Conservation (phyloP, 2,113 vertebrate genomes). For the Hippolais icterina region DNA sequence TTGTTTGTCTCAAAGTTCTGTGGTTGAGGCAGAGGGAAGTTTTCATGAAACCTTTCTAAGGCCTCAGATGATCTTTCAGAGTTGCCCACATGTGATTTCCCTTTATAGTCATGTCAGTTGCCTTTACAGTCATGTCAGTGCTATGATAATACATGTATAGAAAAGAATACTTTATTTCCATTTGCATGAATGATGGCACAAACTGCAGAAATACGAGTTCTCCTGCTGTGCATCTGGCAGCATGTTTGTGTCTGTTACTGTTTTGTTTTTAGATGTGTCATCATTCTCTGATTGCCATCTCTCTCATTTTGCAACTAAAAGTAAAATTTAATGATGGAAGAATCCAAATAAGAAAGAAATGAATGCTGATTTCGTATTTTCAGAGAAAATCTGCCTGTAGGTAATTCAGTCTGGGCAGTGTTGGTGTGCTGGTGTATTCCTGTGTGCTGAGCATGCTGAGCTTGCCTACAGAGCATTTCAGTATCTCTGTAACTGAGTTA, state of each 20-base stretch:
- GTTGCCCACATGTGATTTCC: not conserved
- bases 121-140: not conserved
- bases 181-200: not conserved
- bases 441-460: not conserved
- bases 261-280: not conserved
- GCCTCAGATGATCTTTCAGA: not conserved
- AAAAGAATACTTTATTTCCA: not conserved
- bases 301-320: not conserved
- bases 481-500: conserved; percentile 7
- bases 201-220: not conserved
- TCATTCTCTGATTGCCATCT: not conserved
- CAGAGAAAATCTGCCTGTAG: not conserved
- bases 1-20: not conserved
- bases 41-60: not conserved
- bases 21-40: not conserved
- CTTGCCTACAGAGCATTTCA: not conserved
- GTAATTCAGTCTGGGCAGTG: not conserved
- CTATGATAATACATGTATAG: not conserved
- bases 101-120: not conserved
- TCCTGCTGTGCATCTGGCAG: not conserved
- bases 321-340: not conserved
- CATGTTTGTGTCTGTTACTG: not conserved
- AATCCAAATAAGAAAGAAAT: not conserved
- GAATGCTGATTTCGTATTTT: not conserved
- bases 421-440: not conserved